Evolutionary conservation across 2,113 vertebrate genomes (phyloP).

Genomic region (Globicephala melas): DNA sequence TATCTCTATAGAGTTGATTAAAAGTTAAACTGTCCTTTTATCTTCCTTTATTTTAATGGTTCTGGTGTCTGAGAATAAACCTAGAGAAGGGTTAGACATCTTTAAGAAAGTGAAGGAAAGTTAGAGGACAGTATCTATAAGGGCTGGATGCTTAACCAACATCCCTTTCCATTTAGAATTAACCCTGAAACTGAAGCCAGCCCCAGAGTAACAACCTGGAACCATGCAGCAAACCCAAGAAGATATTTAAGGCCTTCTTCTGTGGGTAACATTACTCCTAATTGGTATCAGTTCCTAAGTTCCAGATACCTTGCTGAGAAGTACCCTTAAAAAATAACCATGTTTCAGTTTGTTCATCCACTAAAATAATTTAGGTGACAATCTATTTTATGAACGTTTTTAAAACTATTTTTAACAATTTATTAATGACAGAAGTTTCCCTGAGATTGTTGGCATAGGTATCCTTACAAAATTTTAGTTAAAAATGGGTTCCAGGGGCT

Average conservation of each 20-base stretch:
- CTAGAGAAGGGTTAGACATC: not conserved
- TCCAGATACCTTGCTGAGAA: not conserved
- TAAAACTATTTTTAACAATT: not conserved
- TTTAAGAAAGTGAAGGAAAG: not conserved
- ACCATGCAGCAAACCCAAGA: not conserved
- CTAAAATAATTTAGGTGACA: not conserved
- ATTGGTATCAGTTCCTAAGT: not conserved
- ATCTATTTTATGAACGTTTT: not conserved
- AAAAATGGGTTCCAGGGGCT: not conserved
- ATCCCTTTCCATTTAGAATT: conserved; percentile 31
- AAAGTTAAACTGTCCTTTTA: not conserved
- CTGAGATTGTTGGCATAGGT: not conserved
- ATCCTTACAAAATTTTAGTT: not conserved
- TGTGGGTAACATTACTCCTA: conserved; percentile 22
- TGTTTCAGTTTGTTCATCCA: not conserved
- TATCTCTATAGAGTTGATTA: not conserved
- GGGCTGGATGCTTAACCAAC: not conserved
- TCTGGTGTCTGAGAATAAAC: not conserved
- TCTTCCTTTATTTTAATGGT: not conserved
- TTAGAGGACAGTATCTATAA: not conserved
- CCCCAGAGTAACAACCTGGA: conserved; percentile 15
- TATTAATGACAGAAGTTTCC: conserved; percentile 4
- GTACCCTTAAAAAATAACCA: not conserved
- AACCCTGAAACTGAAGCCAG: conserved; percentile 53
- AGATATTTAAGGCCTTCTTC: conserved; percentile 7